Conservation (phyloP, 2,113 vertebrate species). For the Trogon surrucura region DNA sequence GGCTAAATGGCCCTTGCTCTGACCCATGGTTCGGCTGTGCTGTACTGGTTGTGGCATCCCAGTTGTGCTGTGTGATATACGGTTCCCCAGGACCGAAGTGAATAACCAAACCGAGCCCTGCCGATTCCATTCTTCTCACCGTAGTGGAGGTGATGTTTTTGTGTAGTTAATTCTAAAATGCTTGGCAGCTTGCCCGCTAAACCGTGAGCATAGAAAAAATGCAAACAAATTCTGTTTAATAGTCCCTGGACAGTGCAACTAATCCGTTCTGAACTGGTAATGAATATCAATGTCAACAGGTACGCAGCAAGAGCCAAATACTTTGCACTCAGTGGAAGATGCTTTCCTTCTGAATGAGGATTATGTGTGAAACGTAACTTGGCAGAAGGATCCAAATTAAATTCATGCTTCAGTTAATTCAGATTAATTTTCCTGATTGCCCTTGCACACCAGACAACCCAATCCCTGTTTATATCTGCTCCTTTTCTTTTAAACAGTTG, state of each 20-base stretch:
- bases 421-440: slow-evolving; percentile 60
- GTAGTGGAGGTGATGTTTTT: not conserved
- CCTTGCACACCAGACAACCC: not conserved
- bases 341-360: slow-evolving; percentile 55
- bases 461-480: not conserved
- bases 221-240: slow-evolving; percentile 34
- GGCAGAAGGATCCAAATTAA: slow-evolving; percentile 61
- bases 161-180: slow-evolving; percentile 11
- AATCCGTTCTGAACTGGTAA: slow-evolving; percentile 34
- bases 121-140: not conserved
- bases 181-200: slow-evolving; percentile 30
- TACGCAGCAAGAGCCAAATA: slow-evolving; percentile 6
- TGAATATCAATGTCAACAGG: slow-evolving; percentile 54
- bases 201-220: not conserved
- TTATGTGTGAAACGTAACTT: slow-evolving; percentile 49
- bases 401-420: slow-evolving; percentile 52
- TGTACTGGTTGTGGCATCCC: not conserved
- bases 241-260: slow-evolving; percentile 11
- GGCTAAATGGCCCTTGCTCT: not conserved
- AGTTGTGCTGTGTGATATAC: accelerated
- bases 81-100: not conserved
- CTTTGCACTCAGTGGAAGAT: not conserved
- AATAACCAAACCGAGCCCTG: not conserved
- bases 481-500: slow-evolving; percentile 5
- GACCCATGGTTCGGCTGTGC: not conserved